Conservation (phyloP, 1,140 invertebrate species). For the Aphelinus atriplicis region DNA sequence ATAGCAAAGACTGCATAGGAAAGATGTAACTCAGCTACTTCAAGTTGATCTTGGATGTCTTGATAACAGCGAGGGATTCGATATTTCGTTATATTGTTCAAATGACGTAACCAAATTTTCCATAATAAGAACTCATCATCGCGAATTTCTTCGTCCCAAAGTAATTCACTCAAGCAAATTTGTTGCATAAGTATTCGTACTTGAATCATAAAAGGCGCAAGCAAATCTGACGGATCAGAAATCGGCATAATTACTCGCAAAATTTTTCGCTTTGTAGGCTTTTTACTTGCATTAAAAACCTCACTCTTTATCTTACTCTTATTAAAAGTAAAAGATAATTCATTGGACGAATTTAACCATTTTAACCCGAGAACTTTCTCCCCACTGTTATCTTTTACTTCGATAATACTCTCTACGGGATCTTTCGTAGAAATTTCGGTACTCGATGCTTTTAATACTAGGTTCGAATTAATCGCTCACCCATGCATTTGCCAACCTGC, state of each 20-base stretch:
- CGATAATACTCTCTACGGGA: neutral
- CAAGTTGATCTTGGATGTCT: neutral
- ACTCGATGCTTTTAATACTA: neutral
- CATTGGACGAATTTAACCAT: neutral
- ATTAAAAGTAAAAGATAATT: constrained; percentile 8
- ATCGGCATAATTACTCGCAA: neutral
- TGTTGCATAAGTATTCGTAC: neutral
- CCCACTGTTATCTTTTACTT: neutral
- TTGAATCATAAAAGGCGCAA: neutral
- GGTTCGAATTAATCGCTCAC: neutral
- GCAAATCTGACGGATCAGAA: neutral
- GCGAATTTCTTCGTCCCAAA: neutral
- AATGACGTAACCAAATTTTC: neutral
- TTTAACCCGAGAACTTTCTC: neutral
- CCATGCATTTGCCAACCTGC: neutral
- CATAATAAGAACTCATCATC: neutral
- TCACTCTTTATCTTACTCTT: neutral
- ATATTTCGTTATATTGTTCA: neutral
- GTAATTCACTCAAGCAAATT: neutral
- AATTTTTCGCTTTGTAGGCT: neutral
- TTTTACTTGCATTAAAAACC: neutral
- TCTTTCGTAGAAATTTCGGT: neutral
- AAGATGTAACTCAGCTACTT: neutral
- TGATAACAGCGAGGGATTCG: neutral
- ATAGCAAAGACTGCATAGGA: neutral